Base-by-base conservation (phyloP, 2,797 vertebrate species). In the Cirrhinus molitorella region DNA sequence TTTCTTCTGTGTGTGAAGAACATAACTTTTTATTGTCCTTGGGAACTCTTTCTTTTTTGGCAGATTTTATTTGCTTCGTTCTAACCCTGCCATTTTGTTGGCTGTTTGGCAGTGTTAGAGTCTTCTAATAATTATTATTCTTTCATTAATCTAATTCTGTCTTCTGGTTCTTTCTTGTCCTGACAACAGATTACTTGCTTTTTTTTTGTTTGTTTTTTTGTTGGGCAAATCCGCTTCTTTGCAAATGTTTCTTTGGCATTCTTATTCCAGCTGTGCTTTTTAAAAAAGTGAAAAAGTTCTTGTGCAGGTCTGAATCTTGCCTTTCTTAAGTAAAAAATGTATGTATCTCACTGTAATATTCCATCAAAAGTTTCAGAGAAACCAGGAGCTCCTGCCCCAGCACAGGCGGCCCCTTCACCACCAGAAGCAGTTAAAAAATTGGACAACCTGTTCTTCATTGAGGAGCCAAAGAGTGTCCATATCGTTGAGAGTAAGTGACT, bases 371-470 rank as follows among this genome's bases (percentile, higher is more conserved):
- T 87, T 94, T 85, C 90, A 99, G 98, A 97, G 88, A 98, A 97
- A 95, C 45, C 93, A 49, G 89, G 92, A 87, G 93, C 89, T 17
- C 92, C 88, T 59, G 92, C 93, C 51, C 83, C 92, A 79, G 89
- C 93, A 80, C 96, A 97, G 90, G 93, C 95, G 86, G 92, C 89
- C 55, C 93, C 94, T 6, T 85, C 96, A 51, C 94, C 96, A 47
- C 94, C 95, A 12, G 94, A 95, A 80, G 94, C 89, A 0, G 31
- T 85, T 79, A 94, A 94, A 74, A 94, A 94, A 88, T 84, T 93
- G 65, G 94, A 94, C 31, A 93, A 94, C 68, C 90, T 99, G 79
- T 99, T 96, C 89, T 99, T 99, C 76, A 94, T 99, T 6, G 96
- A 98, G 89, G 96, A 99, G 88, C 97, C 98, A 87, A 95, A 95